A percentile compares a stretch with the other conserved stretches of the same genome.
Evolutionary conservation across 2,113 vertebrate species (phyloP).

Genomic region (Microcebus lehilahytsara): DNA sequence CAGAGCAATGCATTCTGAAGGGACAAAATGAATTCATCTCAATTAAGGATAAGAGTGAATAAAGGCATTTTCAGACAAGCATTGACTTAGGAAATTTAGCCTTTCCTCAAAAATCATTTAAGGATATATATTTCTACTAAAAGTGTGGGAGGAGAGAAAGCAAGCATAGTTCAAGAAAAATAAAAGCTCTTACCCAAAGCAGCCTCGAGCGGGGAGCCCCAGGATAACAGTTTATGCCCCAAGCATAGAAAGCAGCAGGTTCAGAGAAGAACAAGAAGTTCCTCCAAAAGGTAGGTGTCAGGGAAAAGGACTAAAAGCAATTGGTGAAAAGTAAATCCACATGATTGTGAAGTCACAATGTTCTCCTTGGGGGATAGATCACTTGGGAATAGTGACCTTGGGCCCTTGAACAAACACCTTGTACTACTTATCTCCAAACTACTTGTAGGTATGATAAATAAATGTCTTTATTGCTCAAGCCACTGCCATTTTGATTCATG

Average conservation of each 20-base stretch:
- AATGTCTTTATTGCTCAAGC: neutral
- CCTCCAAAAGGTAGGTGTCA: neutral
- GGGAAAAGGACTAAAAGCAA: neutral
- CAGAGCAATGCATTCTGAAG: neutral
- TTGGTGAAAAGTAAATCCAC: neutral
- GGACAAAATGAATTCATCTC: neutral
- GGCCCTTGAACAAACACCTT: neutral
- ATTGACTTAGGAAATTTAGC: neutral
- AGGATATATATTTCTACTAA: too few relatives aligned
- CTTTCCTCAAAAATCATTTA: neutral
- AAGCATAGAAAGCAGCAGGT: neutral
- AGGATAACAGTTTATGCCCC: neutral
- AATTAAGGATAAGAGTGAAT: neutral
- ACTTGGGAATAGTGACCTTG: neutral
- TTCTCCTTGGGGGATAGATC: too few relatives aligned
- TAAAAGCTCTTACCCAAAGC: neutral
- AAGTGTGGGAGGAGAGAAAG: too few relatives aligned
- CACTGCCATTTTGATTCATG: neutral
- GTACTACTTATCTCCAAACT: neutral
- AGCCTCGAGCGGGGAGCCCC: fast-evolving
- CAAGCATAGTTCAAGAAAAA: neutral
- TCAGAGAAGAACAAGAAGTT: neutral
- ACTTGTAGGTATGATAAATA: neutral
- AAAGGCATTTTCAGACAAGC: neutral
- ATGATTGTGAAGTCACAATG: neutral